These are phyloP conservation scores for Macrophya alboannulata DNA, from an alignment of 2,888 invertebrate genomes.

Conservation along the genomic window DNA sequence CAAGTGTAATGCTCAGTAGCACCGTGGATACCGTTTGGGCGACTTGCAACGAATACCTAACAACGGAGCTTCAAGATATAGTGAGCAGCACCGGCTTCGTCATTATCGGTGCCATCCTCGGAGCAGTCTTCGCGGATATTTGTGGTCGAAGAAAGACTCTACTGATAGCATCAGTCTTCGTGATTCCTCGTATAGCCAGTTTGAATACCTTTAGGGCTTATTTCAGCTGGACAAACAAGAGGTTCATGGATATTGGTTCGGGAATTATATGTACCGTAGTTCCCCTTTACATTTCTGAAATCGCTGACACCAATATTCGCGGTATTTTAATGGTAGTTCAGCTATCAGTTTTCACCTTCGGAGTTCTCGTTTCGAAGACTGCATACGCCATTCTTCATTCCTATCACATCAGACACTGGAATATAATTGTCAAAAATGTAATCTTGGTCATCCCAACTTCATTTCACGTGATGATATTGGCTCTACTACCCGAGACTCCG, in stretches of 20 bases:
- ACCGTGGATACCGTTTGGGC: background rate
- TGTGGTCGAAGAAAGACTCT: constrained; percentile 24
- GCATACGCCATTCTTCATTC: background rate
- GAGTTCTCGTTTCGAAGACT: background rate
- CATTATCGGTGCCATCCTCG: constrained; percentile 29
- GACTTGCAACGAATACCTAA: background rate
- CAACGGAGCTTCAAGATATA: background rate
- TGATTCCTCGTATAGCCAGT: background rate
- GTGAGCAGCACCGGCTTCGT: background rate
- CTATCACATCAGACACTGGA: background rate
- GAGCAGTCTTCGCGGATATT: constrained; percentile 9
- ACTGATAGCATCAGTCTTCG: background rate
- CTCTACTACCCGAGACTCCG: constrained; percentile 15
- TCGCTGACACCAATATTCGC: background rate
- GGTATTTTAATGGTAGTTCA: constrained; percentile 7
- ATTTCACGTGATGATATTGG: background rate
- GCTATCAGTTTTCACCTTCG: background rate
- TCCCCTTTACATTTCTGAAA: constrained; percentile 35
- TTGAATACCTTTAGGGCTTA: background rate
- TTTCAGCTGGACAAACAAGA: background rate
- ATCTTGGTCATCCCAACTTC: background rate
- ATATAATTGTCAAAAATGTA: background rate
- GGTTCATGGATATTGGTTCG: background rate
- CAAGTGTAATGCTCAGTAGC: background rate
- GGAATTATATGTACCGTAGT: constrained; percentile 15